Evolutionary conservation across 2,797 vertebrate genomes (phyloP).

Genomic region (Sphenopsis melanotis): DNA sequence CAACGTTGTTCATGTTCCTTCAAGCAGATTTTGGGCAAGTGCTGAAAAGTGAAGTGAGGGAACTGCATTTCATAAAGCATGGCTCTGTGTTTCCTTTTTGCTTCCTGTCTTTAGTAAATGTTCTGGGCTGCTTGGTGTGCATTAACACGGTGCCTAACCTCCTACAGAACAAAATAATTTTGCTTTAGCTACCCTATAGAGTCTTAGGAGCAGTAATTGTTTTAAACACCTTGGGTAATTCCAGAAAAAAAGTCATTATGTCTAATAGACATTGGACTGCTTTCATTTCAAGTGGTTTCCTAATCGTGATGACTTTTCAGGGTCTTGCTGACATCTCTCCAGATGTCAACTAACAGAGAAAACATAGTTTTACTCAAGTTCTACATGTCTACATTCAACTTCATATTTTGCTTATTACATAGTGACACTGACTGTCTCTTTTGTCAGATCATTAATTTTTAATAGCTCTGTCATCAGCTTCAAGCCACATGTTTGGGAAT

Average conservation of each 20-base stretch:
- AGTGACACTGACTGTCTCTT: not conserved
- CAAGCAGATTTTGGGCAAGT: not conserved
- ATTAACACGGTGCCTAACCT: not conserved
- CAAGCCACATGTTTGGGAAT: not conserved
- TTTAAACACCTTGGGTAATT: not conserved
- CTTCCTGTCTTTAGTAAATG: not conserved
- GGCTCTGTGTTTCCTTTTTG: not conserved
- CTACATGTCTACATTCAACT: not conserved
- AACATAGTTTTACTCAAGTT: not conserved
- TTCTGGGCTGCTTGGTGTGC: not conserved
- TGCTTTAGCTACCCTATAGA: not conserved
- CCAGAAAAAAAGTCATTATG: not conserved
- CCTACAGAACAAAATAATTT: not conserved
- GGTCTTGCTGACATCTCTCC: not conserved
- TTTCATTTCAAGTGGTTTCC: not conserved
- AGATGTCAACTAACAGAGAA: not conserved
- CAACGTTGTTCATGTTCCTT: not conserved
- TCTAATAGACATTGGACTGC: not conserved
- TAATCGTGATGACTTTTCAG: not conserved
- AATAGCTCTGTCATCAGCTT: slow-evolving; percentile 9
- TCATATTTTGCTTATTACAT: slow-evolving; percentile 12
- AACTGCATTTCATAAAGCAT: not conserved
- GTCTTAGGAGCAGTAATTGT: not conserved
- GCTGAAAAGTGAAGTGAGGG: not conserved
- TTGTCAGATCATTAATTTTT: slow-evolving; percentile 22